Evolutionary conservation across 23 tunicate species (phyloP).

Genomic region (Corella eumyota): DNA sequence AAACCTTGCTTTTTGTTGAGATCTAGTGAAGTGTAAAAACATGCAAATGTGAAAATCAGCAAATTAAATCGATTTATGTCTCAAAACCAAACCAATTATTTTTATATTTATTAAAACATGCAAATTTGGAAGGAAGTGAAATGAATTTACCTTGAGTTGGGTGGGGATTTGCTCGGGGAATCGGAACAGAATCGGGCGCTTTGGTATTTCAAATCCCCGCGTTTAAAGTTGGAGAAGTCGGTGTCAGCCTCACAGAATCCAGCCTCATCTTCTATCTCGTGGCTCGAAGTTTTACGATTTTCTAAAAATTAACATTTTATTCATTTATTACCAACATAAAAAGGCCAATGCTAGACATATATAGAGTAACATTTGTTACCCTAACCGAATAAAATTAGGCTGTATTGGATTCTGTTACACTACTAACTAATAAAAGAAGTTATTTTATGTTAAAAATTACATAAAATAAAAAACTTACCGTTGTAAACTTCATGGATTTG

Average conservation of each 20-base stretch:
- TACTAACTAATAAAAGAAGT: too few species aligned
- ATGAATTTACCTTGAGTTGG: constrained; percentile 13
- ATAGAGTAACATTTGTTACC: neutral
- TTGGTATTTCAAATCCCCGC: constrained; percentile 44
- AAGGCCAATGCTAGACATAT: too few species aligned
- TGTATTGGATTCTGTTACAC: neutral
- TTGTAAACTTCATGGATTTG: neutral
- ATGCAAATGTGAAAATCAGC: constrained; percentile 13
- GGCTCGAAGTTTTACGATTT: neutral
- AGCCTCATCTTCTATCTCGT: constrained; percentile 4
- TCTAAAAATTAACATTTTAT: neutral
- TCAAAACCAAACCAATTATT: too few species aligned
- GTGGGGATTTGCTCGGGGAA: too few species aligned
- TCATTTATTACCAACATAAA: too few species aligned
- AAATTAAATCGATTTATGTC: too few species aligned
- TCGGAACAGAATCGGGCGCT: constrained; percentile 39
- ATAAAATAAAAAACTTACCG: too few species aligned
- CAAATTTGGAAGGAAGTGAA: too few species aligned
- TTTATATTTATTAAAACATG: too few species aligned
- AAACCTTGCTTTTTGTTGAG: constrained; percentile 20
- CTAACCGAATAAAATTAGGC: neutral
- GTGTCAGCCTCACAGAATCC: constrained; percentile 40
- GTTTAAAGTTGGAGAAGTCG: constrained; percentile 56
- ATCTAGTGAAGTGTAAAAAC: constrained; percentile 23
- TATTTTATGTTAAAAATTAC: too few species aligned